These are phyloP conservation scores for Caenorhabditis drosophilae DNA, from an alignment of 2,888 invertebrate genomes.

Conservation along the genomic window DNA sequence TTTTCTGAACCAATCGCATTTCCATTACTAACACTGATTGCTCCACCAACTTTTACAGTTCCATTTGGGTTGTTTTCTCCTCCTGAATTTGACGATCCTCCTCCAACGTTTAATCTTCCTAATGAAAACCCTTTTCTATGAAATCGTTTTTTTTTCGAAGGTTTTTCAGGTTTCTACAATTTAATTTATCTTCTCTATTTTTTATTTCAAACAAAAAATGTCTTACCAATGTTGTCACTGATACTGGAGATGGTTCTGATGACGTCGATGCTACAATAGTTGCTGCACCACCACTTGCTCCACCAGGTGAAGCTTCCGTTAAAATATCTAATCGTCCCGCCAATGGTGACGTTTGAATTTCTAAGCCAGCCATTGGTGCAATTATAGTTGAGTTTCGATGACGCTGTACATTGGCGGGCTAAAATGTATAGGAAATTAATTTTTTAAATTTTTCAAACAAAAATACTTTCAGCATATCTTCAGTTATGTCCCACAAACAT, in stretches of 20 bases:
- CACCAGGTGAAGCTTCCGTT: constrained; percentile 71
- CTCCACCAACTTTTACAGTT: neutral
- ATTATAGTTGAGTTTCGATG: constrained; percentile 53
- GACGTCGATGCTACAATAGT: constrained; percentile 8
- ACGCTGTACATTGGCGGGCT: constrained; percentile 72
- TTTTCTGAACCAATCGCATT: neutral
- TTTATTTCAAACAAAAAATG: no score
- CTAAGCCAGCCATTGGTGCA: constrained; percentile 37
- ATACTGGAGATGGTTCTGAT: neutral
- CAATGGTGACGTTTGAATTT: constrained; percentile 22
- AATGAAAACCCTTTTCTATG: constrained; percentile 33
- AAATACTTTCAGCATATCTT: constrained; percentile 79
- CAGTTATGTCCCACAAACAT: constrained; percentile 95
- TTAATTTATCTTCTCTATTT: no score
- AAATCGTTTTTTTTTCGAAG: constrained; percentile 42
- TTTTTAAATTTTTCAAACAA: neutral
- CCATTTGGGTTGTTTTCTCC: constrained; percentile 4
- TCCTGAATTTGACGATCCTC: neutral
- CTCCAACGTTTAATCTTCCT: constrained; percentile 29
- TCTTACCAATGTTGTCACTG: constrained; percentile 28
- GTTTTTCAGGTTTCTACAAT: constrained; percentile 40
- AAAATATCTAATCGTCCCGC: constrained; percentile 32
- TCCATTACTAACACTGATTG: constrained; percentile 5
- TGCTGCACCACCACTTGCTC: constrained; percentile 36
- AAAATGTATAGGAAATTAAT: constrained; percentile 69